phyloP scores from a whole-genome alignment of 2,797 vertebrate genomes.

The Lophius americanus region DNA sequence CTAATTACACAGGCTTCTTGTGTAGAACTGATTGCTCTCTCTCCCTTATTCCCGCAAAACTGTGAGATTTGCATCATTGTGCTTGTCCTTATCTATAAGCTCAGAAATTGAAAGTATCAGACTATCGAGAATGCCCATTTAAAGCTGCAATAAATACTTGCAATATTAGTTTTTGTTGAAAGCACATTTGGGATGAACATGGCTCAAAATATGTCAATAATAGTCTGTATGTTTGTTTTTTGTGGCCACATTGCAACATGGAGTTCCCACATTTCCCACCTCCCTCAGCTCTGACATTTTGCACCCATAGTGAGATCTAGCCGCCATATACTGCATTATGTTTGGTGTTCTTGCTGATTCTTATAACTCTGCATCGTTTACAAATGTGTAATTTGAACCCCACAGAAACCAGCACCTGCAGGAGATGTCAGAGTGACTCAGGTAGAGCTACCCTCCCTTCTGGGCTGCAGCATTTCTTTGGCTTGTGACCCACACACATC shows the following conservation, averaged over 20 bases:
- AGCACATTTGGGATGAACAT: not conserved
- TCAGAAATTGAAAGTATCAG: slow-evolving; percentile 4
- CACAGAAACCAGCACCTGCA: slow-evolving; percentile 91
- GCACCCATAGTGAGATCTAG: slow-evolving; percentile 50
- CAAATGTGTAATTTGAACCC: slow-evolving; percentile 90
- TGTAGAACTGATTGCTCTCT: no score
- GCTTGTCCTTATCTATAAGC: not conserved
- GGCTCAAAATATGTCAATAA: not conserved
- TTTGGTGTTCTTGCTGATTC: slow-evolving; percentile 81
- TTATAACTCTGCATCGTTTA: slow-evolving; percentile 78
- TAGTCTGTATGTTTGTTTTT: slow-evolving; percentile 5
- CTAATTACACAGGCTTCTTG: no score
- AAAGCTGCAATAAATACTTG: slow-evolving; percentile 18
- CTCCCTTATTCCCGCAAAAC: no score
- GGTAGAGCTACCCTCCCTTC: slow-evolving; percentile 84
- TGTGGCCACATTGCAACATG: slow-evolving; percentile 22
- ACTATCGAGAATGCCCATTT: slow-evolving; percentile 6
- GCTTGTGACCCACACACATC: slow-evolving; percentile 79
- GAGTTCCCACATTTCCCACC: slow-evolving; percentile 24
- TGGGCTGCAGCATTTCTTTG: slow-evolving; percentile 85
- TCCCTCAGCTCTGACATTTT: slow-evolving; percentile 23
- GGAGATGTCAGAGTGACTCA: slow-evolving; percentile 91
- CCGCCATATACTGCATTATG: slow-evolving; percentile 67
- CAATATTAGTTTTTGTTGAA: slow-evolving; percentile 10
- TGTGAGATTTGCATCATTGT: not conserved